These are phyloP conservation scores for Pemphigus obesinymphae DNA, from an alignment of 1,140 invertebrate genomes.

Conservation along the genomic window DNA sequence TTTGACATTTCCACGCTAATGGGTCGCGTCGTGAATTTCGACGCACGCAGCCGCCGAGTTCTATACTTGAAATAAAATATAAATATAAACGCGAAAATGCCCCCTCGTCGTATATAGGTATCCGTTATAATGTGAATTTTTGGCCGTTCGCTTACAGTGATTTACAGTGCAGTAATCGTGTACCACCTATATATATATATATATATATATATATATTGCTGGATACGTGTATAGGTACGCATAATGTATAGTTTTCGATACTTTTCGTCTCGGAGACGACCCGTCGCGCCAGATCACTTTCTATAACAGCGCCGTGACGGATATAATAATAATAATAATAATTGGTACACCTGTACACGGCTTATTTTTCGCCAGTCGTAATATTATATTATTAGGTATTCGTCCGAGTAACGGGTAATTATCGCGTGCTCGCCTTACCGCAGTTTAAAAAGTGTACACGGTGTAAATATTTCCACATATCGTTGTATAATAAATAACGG, in stretches of 20 bases:
- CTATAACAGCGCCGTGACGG: not conserved
- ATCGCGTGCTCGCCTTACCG: not conserved
- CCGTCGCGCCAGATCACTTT: not conserved
- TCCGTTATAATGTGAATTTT: too few species aligned
- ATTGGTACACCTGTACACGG: not conserved
- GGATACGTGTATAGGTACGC: not conserved
- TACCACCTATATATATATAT: not conserved
- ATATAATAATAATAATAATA: conserved; percentile 1
- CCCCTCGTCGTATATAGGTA: too few species aligned
- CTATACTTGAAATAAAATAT: too few species aligned
- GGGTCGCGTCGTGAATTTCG: not conserved
- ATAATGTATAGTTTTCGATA: not conserved
- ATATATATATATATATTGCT: not conserved
- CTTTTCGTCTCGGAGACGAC: not conserved
- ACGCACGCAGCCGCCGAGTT: too few species aligned
- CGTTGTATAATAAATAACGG: not conserved
- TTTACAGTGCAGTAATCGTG: too few species aligned
- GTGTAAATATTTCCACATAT: too few species aligned
- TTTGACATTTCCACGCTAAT: not conserved
- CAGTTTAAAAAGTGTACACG: not conserved
- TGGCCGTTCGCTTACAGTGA: too few species aligned
- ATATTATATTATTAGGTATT: not conserved
- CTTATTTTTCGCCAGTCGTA: not conserved
- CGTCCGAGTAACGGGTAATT: not conserved
- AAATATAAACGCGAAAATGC: too few species aligned